Conservation (phyloP, 2,888 invertebrate genomes). For the Mamestra brassicae region DNA sequence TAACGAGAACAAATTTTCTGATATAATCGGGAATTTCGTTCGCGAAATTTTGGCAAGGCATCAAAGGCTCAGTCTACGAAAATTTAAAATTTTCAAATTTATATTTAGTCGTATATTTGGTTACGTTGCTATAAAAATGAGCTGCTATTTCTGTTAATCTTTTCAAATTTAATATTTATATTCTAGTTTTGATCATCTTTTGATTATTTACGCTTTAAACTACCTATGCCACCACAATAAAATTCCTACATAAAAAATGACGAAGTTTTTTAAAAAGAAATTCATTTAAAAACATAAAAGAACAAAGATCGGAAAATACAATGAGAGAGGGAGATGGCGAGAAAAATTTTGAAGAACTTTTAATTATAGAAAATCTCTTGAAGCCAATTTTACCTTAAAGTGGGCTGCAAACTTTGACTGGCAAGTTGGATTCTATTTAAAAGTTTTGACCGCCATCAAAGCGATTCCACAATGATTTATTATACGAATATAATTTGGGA, state of each 20-base stretch:
- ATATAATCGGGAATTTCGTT: conserved; percentile 44
- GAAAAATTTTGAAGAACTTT: conserved; percentile 71
- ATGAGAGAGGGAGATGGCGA: conserved; percentile 60
- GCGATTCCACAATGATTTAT: conserved; percentile 75
- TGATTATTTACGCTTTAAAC: not conserved
- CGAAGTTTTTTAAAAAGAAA: conserved; percentile 34
- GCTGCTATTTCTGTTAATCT: not conserved
- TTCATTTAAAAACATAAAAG: conserved; percentile 57
- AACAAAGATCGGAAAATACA: conserved; percentile 60
- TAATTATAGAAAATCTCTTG: conserved; percentile 75
- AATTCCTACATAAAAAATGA: conserved; percentile 7
- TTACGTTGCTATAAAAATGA: not conserved
- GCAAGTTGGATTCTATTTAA: conserved; percentile 75
- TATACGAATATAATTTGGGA: conserved; percentile 61
- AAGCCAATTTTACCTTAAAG: conserved; percentile 71
- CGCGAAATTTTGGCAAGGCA: conserved; percentile 41
- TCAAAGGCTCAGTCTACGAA: conserved; percentile 57
- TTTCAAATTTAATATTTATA: not conserved
- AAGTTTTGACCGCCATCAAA: conserved; percentile 72
- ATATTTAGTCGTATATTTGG: conserved; percentile 13
- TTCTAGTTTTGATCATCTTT: not conserved
- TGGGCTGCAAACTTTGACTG: conserved; percentile 69
- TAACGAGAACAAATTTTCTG: conserved; percentile 49
- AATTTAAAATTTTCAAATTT: conserved; percentile 38
- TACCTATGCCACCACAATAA: not conserved